These are phyloP conservation scores for Sarcophaga subvicina DNA, from an alignment of 2,888 invertebrate genomes.

Conservation along the genomic window DNA sequence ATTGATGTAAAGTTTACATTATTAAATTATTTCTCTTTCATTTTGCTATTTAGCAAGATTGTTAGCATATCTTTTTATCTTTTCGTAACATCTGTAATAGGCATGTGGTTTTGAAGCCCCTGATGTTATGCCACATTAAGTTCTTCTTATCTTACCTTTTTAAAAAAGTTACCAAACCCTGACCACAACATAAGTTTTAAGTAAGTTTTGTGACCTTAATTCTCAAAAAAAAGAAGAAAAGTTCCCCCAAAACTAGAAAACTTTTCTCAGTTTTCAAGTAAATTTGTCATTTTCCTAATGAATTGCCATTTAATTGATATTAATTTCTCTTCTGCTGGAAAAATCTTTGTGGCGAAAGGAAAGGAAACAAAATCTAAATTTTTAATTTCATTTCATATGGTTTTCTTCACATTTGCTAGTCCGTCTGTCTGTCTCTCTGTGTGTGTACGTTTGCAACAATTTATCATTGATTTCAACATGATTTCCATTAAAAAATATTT, in stretches of 20 bases:
- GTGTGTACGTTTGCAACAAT: slow-evolving; percentile 31
- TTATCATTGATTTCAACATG: slow-evolving; percentile 66
- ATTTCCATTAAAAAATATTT: slow-evolving; percentile 42
- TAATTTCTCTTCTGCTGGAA: slow-evolving; percentile 10
- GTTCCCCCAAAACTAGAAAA: neutral
- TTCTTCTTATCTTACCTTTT: slow-evolving; percentile 9
- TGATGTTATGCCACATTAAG: neutral
- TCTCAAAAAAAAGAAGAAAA: neutral
- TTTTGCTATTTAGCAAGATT: neutral
- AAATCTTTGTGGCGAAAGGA: neutral
- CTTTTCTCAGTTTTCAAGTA: slow-evolving; percentile 30
- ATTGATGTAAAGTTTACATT: neutral
- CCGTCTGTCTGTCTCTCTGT: neutral
- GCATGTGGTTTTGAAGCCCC: neutral
- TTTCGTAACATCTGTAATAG: neutral
- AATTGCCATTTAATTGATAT: slow-evolving; percentile 66
- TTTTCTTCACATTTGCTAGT: neutral
- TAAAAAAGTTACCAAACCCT: slow-evolving; percentile 6
- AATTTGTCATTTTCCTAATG: slow-evolving; percentile 64
- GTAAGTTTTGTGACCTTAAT: slow-evolving; percentile 41
- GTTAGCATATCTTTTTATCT: neutral
- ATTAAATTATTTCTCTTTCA: neutral
- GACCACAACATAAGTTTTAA: slow-evolving; percentile 50
- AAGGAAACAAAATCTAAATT: neutral
- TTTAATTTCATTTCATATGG: neutral